Percentiles rank a stretch among this genome's conserved stretches.
phyloP scores from a whole-genome alignment of 1,140 invertebrate genomes.

The Bombus sibiricus region DNA sequence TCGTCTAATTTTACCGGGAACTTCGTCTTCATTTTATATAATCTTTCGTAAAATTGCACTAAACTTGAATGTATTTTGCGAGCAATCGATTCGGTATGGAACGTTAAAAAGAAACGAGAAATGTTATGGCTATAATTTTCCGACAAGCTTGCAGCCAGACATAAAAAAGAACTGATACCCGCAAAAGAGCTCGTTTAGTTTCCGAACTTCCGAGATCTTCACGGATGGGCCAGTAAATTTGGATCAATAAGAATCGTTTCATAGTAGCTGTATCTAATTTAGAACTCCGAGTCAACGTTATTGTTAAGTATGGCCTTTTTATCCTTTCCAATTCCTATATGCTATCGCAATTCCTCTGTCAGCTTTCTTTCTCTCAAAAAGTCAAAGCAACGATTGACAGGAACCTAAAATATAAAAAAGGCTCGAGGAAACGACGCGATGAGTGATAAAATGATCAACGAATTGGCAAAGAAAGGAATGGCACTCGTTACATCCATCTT shows the following conservation, averaged over 20 bases:
- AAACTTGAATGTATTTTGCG: neutral
- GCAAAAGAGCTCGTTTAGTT: neutral
- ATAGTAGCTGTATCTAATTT: neutral
- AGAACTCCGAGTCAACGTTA: neutral
- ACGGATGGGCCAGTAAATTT: conserved; percentile 4
- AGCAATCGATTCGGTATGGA: neutral
- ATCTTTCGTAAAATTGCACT: neutral
- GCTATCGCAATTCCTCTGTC: neutral
- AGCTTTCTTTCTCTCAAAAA: no score
- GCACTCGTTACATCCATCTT: no score
- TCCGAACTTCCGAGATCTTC: neutral
- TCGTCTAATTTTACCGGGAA: neutral
- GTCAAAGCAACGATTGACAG: no score
- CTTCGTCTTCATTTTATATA: neutral
- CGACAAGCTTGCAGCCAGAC: neutral
- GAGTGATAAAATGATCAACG: no score
- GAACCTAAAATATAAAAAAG: no score
- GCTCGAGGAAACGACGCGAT: no score
- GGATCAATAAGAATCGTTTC: no score
- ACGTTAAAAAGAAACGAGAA: conserved; percentile 3
- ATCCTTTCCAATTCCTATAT: no score
- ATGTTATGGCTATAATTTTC: conserved; percentile 3
- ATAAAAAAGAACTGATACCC: neutral
- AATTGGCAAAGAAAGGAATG: no score
- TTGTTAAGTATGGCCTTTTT: neutral